Conservation (phyloP, 2,888 invertebrate genomes). For the Stenolophus ochropezus region DNA sequence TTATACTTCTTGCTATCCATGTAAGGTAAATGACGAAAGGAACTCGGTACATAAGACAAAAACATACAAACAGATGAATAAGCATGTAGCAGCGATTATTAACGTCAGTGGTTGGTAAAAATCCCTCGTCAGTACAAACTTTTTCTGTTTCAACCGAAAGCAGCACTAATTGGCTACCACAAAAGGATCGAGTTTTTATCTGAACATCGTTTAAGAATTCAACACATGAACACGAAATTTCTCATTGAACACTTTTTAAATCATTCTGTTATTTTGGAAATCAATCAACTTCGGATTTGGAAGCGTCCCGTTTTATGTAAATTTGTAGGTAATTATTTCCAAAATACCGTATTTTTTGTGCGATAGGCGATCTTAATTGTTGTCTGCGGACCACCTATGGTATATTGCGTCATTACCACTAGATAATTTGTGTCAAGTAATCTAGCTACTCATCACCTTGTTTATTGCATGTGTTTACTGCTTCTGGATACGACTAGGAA, state of each 20-base stretch:
- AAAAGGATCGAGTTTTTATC: slow-evolving; percentile 65
- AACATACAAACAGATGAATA: slow-evolving; percentile 29
- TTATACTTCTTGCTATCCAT: slow-evolving; percentile 3
- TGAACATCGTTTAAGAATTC: slow-evolving; percentile 49
- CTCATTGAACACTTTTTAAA: slow-evolving; percentile 42
- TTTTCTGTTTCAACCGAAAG: slow-evolving; percentile 27
- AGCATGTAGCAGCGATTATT: slow-evolving; percentile 32
- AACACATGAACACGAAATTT: slow-evolving; percentile 44
- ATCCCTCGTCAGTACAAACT: slow-evolving; percentile 36
- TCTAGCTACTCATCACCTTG: slow-evolving; percentile 42
- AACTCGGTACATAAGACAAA: slow-evolving; percentile 8
- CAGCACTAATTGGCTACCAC: slow-evolving; percentile 66
- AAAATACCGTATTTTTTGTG: slow-evolving; percentile 17
- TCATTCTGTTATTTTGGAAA: not conserved
- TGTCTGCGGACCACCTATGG: slow-evolving; percentile 48
- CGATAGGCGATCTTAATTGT: slow-evolving; percentile 47
- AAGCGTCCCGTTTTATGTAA: slow-evolving; percentile 38
- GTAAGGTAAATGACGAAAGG: slow-evolving; percentile 28
- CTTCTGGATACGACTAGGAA: slow-evolving; percentile 8
- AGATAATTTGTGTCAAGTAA: slow-evolving; percentile 46
- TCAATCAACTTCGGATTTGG: slow-evolving; percentile 31
- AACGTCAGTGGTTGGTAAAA: slow-evolving; percentile 40
- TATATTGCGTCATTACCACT: slow-evolving; percentile 32
- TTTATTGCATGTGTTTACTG: slow-evolving; percentile 46
- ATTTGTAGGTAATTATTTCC: slow-evolving; percentile 21